Evolutionary conservation across 2,888 invertebrate genomes (phyloP).

Genomic region (Dolichopus griseipennis): DNA sequence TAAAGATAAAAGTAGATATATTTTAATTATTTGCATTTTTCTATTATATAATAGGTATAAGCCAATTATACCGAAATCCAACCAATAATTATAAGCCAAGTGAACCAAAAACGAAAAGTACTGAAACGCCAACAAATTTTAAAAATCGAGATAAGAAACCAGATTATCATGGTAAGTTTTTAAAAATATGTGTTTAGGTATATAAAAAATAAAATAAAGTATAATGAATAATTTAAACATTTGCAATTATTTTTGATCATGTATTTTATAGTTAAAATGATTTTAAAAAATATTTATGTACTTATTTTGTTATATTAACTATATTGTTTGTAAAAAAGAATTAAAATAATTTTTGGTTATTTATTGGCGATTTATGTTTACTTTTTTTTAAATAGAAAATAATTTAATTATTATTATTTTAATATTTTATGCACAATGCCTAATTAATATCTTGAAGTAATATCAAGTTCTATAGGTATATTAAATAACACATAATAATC

Average conservation of each 20-base stretch:
- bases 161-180: slow-evolving; percentile 35
- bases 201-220: slow-evolving; percentile 7
- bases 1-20: too few relatives aligned
- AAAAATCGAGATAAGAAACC: slow-evolving; percentile 30
- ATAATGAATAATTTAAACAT: slow-evolving; percentile 7
- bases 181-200: neutral
- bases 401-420: too few relatives aligned
- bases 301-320: too few relatives aligned
- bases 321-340: too few relatives aligned
- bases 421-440: too few relatives aligned
- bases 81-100: slow-evolving; percentile 38
- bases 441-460: too few relatives aligned
- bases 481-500: too few relatives aligned
- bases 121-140: slow-evolving; percentile 33
- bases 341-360: too few relatives aligned
- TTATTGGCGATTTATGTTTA: too few relatives aligned
- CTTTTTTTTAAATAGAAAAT: too few relatives aligned
- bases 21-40: too few relatives aligned
- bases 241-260: neutral
- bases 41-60: slow-evolving; percentile 21
- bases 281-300: neutral
- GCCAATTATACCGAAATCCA: slow-evolving; percentile 30
- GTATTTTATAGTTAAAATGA: slow-evolving; percentile 8
- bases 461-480: too few relatives aligned
- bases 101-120: slow-evolving; percentile 40